Evolutionary conservation across 2,888 invertebrate species (phyloP), one percentile per base, ranked within the genome.

Genomic region (Drosophila niveifrons): DNA sequence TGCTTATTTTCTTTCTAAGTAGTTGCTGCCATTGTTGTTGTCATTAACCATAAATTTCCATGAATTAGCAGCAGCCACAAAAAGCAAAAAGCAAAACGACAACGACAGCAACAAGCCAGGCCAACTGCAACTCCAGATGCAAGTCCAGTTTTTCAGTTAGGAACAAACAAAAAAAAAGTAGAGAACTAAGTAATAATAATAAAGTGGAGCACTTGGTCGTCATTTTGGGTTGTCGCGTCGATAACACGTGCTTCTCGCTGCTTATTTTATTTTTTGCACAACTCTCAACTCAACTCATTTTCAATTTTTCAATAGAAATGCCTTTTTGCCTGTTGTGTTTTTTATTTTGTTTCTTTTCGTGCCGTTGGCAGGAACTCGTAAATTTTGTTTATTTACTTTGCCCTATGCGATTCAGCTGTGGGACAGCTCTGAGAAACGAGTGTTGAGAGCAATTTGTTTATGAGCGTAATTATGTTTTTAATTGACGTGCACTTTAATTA

Each of bases 41-140:
- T 55, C 66, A 76, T 76, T 59, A 72, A 69, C 66, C 80, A 80
- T 67, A 48, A 76, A 81, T 81, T 79, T 79, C 81, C 62, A 63
- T 66, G 78, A 77, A 78, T 61, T 70, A 64, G 52, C 59, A 51
- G 66, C 72, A 59, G 8, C 64, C 55, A 9, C 34, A 52, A 52
- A 28, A 11, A 17, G n/a, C n/a, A 11, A n/a, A 55, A 57, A 15
- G 15, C 2, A 56, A 55, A 50, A 28, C 17, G 6, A 6, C 44
- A 44, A 44, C 17, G 18, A n/a, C 23, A 11, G n/a, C 36, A 4
- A 23, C 4, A 23, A 18, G 23, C 18, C 18, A 11, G 23, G 18
- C 18, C 58, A 64, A 39, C 39, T 36, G 36, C 56, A 39, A 9
- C 29, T 62, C 13, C 64, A 64, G 36, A 8, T 36, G 36, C 56